Evolutionary conservation across 1,140 invertebrate species (phyloP).

Genomic region (Drosophila eugracilis): DNA sequence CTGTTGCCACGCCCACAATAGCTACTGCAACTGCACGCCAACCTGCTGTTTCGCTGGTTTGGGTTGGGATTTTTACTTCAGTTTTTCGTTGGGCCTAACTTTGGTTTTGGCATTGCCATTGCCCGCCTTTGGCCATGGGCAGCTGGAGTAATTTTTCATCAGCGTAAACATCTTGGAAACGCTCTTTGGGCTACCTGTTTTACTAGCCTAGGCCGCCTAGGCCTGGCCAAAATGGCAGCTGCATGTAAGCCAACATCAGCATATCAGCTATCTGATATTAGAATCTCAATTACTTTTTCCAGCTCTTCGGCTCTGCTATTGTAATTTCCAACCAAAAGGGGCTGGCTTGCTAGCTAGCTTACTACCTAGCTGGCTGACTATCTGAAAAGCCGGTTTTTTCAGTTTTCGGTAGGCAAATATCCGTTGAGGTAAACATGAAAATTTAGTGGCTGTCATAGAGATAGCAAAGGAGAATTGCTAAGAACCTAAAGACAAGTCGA

Average conservation of each 20-base stretch:
- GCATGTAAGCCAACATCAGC: conserved; percentile 63
- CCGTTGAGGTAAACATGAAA: conserved; percentile 44
- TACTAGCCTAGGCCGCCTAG: conserved; percentile 19
- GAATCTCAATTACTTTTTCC: conserved; percentile 81
- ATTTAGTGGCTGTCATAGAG: conserved; percentile 50
- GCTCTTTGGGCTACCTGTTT: conserved; percentile 67
- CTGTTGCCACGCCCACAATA: conserved; percentile 45
- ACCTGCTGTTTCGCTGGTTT: conserved; percentile 9
- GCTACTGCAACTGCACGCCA: conserved; percentile 27
- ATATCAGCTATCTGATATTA: conserved; percentile 77
- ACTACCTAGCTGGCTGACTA: no score
- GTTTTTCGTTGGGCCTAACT: conserved; percentile 3
- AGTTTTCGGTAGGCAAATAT: conserved; percentile 52
- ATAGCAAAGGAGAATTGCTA: conserved; percentile 15
- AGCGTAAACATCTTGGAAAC: conserved; percentile 68
- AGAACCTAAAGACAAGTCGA: background rate
- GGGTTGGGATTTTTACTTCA: background rate
- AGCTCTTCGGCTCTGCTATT: conserved; percentile 66
- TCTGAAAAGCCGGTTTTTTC: conserved; percentile 46
- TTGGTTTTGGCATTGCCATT: conserved; percentile 28
- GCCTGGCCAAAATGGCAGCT: conserved; percentile 22
- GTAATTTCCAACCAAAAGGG: conserved; percentile 46
- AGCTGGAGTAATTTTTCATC: conserved; percentile 80
- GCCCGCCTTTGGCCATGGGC: conserved; percentile 66
- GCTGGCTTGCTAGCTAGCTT: no score